Evolutionary conservation across 2,797 vertebrate genomes (phyloP).

Genomic region (Cossypha niveicapilla): DNA sequence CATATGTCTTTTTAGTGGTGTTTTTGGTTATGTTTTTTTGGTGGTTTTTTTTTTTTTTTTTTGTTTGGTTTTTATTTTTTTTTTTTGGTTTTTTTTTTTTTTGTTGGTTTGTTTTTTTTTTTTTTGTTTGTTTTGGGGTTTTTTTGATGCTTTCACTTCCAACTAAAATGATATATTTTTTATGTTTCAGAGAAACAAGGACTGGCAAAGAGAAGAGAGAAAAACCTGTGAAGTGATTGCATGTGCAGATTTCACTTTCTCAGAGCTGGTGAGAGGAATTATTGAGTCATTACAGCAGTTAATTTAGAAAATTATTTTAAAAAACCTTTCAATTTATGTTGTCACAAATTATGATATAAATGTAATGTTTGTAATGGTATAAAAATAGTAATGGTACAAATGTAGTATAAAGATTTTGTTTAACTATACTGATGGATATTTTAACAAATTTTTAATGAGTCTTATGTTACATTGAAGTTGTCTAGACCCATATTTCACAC

Average conservation of each 20-base stretch:
- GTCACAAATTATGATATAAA: neutral
- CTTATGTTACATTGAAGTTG: neutral
- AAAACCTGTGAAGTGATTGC: neutral
- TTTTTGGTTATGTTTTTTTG: neutral
- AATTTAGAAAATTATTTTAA: neutral
- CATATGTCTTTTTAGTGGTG: fast-evolving
- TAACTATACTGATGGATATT: neutral
- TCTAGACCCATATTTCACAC: neutral
- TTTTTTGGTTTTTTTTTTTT: too few species aligned
- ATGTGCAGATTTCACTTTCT: neutral
- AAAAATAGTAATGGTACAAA: neutral
- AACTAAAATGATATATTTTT: neutral
- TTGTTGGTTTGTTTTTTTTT: too few species aligned
- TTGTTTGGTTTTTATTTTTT: neutral
- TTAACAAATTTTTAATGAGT: neutral
- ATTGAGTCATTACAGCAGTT: neutral
- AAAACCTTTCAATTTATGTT: neutral
- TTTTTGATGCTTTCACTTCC: neutral
- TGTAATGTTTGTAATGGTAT: neutral
- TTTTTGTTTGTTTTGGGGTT: too few species aligned
- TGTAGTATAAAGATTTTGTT: neutral
- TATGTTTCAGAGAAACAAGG: neutral
- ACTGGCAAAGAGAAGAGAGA: neutral
- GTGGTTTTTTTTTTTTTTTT: too few species aligned
- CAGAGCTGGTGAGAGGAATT: neutral